Base-by-base conservation (phyloP, 2,113 vertebrate species). In the Pelmatolapia mariae region DNA sequence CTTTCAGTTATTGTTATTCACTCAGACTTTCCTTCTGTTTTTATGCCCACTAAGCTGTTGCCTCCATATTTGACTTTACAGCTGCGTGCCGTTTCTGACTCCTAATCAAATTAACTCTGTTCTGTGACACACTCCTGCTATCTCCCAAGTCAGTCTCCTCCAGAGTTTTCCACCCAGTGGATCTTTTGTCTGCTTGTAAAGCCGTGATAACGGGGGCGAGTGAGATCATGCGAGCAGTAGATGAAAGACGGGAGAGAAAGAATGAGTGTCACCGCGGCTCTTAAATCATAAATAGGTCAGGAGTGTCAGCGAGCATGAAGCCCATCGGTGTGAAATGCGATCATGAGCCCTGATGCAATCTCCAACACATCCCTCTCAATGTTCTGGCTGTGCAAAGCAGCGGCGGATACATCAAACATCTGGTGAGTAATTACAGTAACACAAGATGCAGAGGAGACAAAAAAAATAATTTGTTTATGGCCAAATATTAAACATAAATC, bases 21-120 rank as follows among this genome's bases (percentile, higher is more conserved):
- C 57, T 43, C 57, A 4, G 10, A 57, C 31, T 22, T 31, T 38
- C 16, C 63, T 36, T 68, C 63, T 47, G 68, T 76, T 47, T 76
- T 76, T 76, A 31, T 78, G 24, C 61, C 59, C 81, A 22, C 59
- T 81, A 24, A 78, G 76, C 78, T 7, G 11, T 76, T 47, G 68
- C 47, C 45, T 57, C 79, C 52, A 7, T 40, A 73, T 87, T 84
- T 50, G 80, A 90, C 88, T 89, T 86, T 61, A 61, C 45, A 87
- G 86, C 89, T 93, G 87, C 83, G 76, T 63, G 50, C 47, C 13
- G 47, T 84, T 89, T 86, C 88, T 54, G 89, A 84, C 82, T 89
- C 73, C 83, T 92, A 94, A 95, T 96, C 91, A 95, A 90, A 96
- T 96, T 93, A 96, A 92, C 90, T 89, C 86, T 84, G 82, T 54